phyloP scores from a whole-genome alignment of 64 coral and sea anemone species.

The Catalaphyllia jardinei region DNA sequence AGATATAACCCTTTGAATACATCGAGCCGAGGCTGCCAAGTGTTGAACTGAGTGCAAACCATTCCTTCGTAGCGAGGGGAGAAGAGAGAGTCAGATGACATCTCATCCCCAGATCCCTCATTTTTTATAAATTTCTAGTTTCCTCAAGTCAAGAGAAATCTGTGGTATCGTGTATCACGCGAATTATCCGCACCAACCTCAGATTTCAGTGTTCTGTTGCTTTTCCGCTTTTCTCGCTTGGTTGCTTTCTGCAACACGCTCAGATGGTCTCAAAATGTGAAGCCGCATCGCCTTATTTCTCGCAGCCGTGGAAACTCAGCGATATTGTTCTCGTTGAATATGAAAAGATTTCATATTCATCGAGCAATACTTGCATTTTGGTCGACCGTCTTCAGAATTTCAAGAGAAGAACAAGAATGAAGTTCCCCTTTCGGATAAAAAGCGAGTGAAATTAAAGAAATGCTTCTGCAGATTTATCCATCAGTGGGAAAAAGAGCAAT shows the following conservation, averaged over 20 bases:
- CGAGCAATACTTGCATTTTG: conserved; percentile 44
- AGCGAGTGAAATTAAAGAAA: conserved; percentile 40
- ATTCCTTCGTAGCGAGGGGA: too few species aligned
- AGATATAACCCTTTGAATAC: too few species aligned
- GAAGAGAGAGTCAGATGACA: too few species aligned
- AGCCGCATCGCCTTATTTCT: conserved; percentile 4
- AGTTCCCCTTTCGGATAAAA: conserved; percentile 55
- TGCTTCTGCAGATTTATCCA: conserved; percentile 61
- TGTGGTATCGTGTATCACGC: too few species aligned
- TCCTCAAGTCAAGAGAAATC: too few species aligned
- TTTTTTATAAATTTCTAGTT: too few species aligned
- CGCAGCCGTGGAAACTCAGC: conserved; percentile 55
- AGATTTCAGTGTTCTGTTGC: too few species aligned
- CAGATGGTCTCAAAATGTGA: background rate
- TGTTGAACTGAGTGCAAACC: too few species aligned
- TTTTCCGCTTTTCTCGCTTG: background rate
- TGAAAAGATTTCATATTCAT: conserved; percentile 57
- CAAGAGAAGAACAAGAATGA: conserved; percentile 11
- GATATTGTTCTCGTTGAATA: conserved; percentile 48
- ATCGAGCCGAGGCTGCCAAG: too few species aligned
- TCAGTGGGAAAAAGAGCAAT: background rate
- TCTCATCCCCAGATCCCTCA: too few species aligned
- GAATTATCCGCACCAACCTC: too few species aligned
- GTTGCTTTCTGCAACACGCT: background rate
- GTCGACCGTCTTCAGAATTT: conserved; percentile 53